Evolutionary conservation across 2,797 vertebrate genomes (phyloP).

Genomic region (Cephalopachus bancanus): DNA sequence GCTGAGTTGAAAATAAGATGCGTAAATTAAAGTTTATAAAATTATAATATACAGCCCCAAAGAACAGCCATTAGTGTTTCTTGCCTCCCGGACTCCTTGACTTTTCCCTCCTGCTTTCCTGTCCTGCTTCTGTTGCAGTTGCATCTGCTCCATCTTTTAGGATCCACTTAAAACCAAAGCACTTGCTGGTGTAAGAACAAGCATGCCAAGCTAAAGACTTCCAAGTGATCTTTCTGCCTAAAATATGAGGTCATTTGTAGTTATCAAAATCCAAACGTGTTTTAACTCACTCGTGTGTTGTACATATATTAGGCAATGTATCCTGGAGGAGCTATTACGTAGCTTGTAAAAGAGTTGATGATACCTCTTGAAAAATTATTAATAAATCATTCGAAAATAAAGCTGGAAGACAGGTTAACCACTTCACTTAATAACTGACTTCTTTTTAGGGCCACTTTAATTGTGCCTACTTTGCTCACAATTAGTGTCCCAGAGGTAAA

Average conservation of each 20-base stretch:
- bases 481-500: constrained; percentile 37
- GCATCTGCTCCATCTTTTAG: constrained; percentile 85
- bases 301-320: background rate
- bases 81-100: constrained; percentile 74
- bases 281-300: background rate
- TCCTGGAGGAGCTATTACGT: background rate
- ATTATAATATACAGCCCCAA: constrained; percentile 74
- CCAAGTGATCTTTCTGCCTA: constrained; percentile 64
- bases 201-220: constrained; percentile 49
- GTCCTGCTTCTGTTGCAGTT: constrained; percentile 70
- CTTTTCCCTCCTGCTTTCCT: constrained; percentile 69
- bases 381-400: background rate
- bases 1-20: constrained; percentile 55
- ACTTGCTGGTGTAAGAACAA: constrained; percentile 59
- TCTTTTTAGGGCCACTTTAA: constrained; percentile 30
- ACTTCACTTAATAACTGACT: background rate
- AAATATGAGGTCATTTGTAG: constrained; percentile 50
- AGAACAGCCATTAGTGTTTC: constrained; percentile 50
- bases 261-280: constrained; percentile 34
- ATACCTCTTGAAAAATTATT: constrained; percentile 7
- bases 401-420: background rate
- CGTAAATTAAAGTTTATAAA: constrained; percentile 72
- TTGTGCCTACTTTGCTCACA: background rate
- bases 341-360: background rate
- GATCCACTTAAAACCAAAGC: constrained; percentile 69